A percentile compares a stretch with the other conserved stretches of the same genome.
phyloP scores from a whole-genome alignment of 2,113 vertebrate species.

The Mohoua ochrocephala region DNA sequence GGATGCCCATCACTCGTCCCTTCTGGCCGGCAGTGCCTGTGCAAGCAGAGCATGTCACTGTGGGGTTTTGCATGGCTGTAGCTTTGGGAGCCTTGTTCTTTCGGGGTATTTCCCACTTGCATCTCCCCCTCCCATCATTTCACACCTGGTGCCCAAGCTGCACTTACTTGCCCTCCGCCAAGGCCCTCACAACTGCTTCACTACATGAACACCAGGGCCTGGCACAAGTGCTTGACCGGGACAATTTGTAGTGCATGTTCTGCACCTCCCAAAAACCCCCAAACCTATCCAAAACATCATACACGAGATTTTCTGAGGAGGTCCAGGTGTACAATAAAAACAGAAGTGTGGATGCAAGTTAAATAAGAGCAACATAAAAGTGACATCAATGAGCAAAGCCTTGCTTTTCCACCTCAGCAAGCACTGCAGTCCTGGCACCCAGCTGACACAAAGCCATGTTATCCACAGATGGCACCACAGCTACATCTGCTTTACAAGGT shows the following conservation, averaged over 20 bases:
- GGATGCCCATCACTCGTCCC: slow-evolving; percentile 91
- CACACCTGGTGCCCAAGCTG: neutral
- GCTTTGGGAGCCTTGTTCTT: neutral
- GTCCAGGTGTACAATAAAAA: neutral
- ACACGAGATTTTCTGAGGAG: neutral
- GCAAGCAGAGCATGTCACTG: fast-evolving
- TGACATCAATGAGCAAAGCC: neutral
- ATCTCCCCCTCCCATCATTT: neutral
- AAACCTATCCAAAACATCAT: neutral
- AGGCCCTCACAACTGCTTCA: neutral
- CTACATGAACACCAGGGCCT: neutral
- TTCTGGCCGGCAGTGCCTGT: slow-evolving; percentile 87
- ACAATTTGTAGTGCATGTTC: fast-evolving
- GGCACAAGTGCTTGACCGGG: fast-evolving
- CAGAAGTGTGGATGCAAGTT: neutral
- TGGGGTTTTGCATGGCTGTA: fast-evolving
- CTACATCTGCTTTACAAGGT: neutral
- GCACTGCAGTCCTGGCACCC: neutral
- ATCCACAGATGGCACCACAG: neutral
- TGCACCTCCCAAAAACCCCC: too few species aligned
- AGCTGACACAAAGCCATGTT: neutral
- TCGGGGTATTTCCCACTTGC: fast-evolving
- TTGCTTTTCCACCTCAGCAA: neutral
- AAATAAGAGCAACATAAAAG: neutral
- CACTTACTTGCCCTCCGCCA: too few species aligned